Conservation (phyloP, 2,797 vertebrate genomes). For the Pogonophryne albipinna region DNA sequence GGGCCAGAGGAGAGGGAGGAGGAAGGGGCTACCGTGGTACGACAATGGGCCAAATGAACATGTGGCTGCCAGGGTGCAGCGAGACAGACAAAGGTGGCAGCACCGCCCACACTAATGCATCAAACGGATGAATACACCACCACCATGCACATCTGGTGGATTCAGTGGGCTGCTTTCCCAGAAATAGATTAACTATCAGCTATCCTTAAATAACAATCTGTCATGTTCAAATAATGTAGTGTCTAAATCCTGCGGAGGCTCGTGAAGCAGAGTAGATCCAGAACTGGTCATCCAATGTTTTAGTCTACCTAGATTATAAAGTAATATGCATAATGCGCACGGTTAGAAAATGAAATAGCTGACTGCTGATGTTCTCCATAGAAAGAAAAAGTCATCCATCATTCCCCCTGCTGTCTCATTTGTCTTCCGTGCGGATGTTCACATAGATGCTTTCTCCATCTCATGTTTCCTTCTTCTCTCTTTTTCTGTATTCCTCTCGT, state of each 20-base stretch:
- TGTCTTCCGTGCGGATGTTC: slow-evolving; percentile 42
- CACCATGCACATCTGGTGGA: slow-evolving; percentile 66
- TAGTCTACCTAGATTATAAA: slow-evolving; percentile 29
- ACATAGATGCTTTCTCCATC: slow-evolving; percentile 26
- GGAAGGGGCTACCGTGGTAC: slow-evolving; percentile 36
- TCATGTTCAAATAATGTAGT: slow-evolving; percentile 61
- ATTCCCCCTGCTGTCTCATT: slow-evolving; percentile 41
- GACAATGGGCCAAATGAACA: slow-evolving; percentile 67
- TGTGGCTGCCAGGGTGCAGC: slow-evolving; percentile 59
- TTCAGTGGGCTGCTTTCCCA: slow-evolving; percentile 69
- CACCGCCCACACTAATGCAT: slow-evolving; percentile 55
- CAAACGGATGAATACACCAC: slow-evolving; percentile 70
- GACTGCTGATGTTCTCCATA: slow-evolving; percentile 39
- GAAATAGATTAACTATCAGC: slow-evolving; percentile 75
- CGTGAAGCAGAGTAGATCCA: slow-evolving; percentile 22
- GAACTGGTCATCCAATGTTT: slow-evolving; percentile 25
- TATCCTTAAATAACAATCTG: slow-evolving; percentile 69
- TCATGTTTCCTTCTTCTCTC: slow-evolving; percentile 31
- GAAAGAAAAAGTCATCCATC: slow-evolving; percentile 28
- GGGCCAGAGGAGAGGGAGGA: slow-evolving; percentile 58
- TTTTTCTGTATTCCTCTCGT: slow-evolving; percentile 26
- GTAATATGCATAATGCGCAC: slow-evolving; percentile 31
- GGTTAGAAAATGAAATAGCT: slow-evolving; percentile 38
- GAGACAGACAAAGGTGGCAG: slow-evolving; percentile 73
- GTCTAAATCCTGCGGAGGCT: slow-evolving; percentile 46